Evolutionary conservation across 2,888 invertebrate genomes (phyloP), one percentile per base, ranked within the genome.

Genomic region (Eudasyphora cyanicolor): DNA sequence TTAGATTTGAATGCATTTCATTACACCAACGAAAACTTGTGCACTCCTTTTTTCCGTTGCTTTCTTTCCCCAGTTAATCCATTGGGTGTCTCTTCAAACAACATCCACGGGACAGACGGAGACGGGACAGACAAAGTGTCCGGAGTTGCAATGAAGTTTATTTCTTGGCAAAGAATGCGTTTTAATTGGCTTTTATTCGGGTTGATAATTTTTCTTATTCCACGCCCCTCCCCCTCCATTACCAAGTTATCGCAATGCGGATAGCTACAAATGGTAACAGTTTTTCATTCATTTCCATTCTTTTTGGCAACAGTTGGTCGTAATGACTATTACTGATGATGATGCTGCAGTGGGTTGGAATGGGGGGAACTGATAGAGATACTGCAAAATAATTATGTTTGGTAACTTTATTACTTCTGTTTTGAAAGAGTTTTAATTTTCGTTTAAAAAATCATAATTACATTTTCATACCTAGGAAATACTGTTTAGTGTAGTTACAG

Each of bases 161-260:
- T 5, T 79, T 45, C 32, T 76, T 83, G 74, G 51, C 71, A 60
- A 42, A 54, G 38, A 79, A 76, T 83, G 73, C 76, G 69, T 77
- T 81, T 81, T 81, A 81, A 84, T 81, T 84, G 78, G 80, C 78
- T 71, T 84, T 78, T 75, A 81, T 84, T 81, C 76, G 78, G 81
- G 78, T 81, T 81, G 74, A 74, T 84, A 84, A 78, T 84, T 82
- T 79, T 79, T 73, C 60, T 76, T 78, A 77, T 82, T 70, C 77
- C 69, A 79, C 14, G n/a, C n/a, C n/a, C n/a, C n/a, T n/a, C n/a
- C n/a, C n/a, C n/a, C n/a, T n/a, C n/a, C n/a, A n/a, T n/a, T n/a
- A n/a, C n/a, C n/a, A n/a, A 76, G 70, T 76, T 81, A 69, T 45
- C n/a, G 42, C 69, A 60, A 19, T 64, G 12, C 8, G 54, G 19